Base-by-base conservation (phyloP, 92 coral and sea anemone genomes). In the Hydrozoanthus gracilis region DNA sequence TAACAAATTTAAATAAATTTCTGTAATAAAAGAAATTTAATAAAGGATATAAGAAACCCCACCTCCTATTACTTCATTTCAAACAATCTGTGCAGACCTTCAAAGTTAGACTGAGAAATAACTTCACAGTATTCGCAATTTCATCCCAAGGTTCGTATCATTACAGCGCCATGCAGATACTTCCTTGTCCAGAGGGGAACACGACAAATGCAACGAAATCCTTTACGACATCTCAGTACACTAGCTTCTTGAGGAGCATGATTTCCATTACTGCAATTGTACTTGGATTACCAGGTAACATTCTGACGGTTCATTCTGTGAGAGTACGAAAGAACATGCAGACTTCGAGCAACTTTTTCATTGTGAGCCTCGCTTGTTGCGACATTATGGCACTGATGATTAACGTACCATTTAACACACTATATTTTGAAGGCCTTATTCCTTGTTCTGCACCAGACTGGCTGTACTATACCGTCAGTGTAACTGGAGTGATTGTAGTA, bases 311-410 rank as follows among this genome's bases (percentile, higher is more conserved):
- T 35, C 73, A 69, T 69, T 35, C 73, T 69, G 73, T 69, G 44
- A 69, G 73, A 7, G 73, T 68, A 58, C 73, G 49, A 35, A 68
- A 27, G 44, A 27, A 68, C 46, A 68, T 68, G 73, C 73, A 68
- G 48, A 68, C 45, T 48, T 20, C 77, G 14, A 72, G 77, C 14
- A 70, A 35, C 76, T 35, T 44, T 16, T 44, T 35, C 51, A 44
- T 27, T 1, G 13, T 71, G 5, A 71, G 6, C 13, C 16, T 71
- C 3, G 76, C 76, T 9, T 71, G 76, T 71, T 44, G n/a, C 16
- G 76, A 44, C 51, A 71, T 46, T 13, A 16, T 17, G 8, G 74
- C 74, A 11, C 14, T 69, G 74, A 10, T 69, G 74, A 11, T 18
- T 16, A 2, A 4, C 5, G 76, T 35, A 4, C 51, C 50, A 71